Evolutionary conservation across 2,113 vertebrate genomes (phyloP), one percentile per base, ranked within the genome.

Genomic region (Malurus melanocephalus): DNA sequence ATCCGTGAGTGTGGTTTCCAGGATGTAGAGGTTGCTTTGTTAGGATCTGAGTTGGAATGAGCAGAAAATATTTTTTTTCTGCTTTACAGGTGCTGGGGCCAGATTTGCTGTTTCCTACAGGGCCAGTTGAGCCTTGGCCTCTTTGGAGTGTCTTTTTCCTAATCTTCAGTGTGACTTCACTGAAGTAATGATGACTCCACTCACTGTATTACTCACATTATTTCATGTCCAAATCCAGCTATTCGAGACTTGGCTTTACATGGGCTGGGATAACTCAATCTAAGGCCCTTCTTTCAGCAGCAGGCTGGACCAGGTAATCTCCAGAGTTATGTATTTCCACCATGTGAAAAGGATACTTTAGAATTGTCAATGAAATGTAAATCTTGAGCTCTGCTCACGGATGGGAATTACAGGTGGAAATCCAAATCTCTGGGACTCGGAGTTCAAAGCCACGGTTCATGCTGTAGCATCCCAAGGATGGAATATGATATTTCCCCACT

Each of bases 1-100:
- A 84, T 49, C 80, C 84, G 73, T 86, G 81, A 91, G 92, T 60
- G 83, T 42, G 40, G 12, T 88, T 95, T 90, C 59, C 87, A 93
- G 88, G 49, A 62, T 72, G 49, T 26, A 33, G 4, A 38, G 28
- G 52, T 68, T 84, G 66, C 55, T 59, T 92, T 81, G 49, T 38
- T 80, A 64, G 61, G 62, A 68, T 61, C 46, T 46, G 59, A 86
- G 65, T 32, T 65, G 66, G 74, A 92, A 75, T 7, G 24, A 88
- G 42, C 62, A 75, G 66, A 62, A 69, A 73, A 79, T 38, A 56
- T 56, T 6, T 8, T 85, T 85, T 82, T 43, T 59, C 48, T 84
- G 59, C 48, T 80, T 73, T 65, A 22, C 51, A 79, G 69, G 62
- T 89, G 48, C 78, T 71, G 43, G 20, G 55, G 46, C 51, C 68